Percentiles rank a stretch among this genome's conserved stretches.
phyloP scores from a whole-genome alignment of 2,797 vertebrate genomes.

The Phalanger gymnotis region DNA sequence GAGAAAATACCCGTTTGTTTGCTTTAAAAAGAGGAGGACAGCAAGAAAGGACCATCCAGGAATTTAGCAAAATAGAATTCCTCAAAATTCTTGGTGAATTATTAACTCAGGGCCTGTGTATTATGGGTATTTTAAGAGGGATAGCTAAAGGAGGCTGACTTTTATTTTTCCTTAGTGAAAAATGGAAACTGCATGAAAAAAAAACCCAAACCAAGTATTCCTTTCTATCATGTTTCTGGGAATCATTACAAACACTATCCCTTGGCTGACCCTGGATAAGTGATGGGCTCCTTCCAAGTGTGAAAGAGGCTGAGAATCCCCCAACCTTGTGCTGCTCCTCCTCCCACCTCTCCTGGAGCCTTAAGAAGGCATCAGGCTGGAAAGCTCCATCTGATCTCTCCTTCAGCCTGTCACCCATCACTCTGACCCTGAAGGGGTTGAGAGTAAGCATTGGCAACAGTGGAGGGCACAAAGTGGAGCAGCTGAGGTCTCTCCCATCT shows the following conservation, averaged over 20 bases:
- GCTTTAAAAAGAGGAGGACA: neutral
- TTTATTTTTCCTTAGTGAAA: conserved; percentile 53
- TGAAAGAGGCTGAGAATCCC: conserved; percentile 12
- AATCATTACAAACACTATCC: conserved; percentile 58
- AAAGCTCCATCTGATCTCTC: neutral
- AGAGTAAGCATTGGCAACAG: neutral
- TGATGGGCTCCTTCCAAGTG: conserved; percentile 34
- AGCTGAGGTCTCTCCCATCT: neutral
- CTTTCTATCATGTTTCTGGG: conserved; percentile 67
- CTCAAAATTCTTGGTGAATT: neutral
- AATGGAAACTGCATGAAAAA: conserved; percentile 46
- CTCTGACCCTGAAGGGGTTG: neutral
- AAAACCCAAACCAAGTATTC: conserved; percentile 1
- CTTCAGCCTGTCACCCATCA: neutral
- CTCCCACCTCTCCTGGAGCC: neutral
- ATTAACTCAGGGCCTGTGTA: neutral
- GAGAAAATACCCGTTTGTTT: neutral
- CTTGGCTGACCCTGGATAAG: conserved; percentile 68
- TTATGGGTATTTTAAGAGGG: neutral
- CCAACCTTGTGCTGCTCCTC: conserved; percentile 1
- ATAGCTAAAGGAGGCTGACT: conserved; percentile 2
- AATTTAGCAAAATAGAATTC: conserved; percentile 1
- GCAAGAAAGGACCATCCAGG: neutral
- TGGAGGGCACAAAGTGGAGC: neutral
- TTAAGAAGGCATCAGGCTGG: neutral